phyloP scores from a whole-genome alignment of 2,797 vertebrate genomes.

The Chelon auratus region DNA sequence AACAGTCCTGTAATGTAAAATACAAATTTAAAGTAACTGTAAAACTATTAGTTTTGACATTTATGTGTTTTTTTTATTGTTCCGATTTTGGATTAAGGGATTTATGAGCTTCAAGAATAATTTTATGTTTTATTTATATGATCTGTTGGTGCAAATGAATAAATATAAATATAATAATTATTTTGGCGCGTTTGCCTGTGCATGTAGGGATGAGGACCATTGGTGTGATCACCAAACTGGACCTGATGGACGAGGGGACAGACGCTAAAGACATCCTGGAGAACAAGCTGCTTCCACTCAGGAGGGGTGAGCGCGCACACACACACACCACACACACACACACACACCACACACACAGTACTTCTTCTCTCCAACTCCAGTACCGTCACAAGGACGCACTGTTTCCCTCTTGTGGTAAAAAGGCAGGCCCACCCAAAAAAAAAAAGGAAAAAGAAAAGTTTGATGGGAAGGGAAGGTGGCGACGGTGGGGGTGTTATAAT shows the following conservation, averaged over 20 bases:
- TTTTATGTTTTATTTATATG: neutral
- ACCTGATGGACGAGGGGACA: slow-evolving; percentile 94
- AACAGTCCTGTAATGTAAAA: neutral
- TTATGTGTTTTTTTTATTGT: neutral
- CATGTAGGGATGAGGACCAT: slow-evolving; percentile 87
- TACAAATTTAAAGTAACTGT: neutral
- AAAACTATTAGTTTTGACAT: neutral
- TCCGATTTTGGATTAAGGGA: neutral
- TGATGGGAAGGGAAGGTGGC: neutral
- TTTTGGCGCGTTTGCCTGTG: neutral
- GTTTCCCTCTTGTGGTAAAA: slow-evolving; percentile 84
- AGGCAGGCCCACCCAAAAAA: slow-evolving; percentile 4
- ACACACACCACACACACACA: neutral
- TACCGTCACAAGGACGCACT: slow-evolving; percentile 34
- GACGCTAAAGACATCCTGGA: slow-evolving; percentile 82
- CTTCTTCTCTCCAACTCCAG: neutral
- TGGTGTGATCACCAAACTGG: slow-evolving; percentile 96
- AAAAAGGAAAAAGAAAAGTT: slow-evolving; percentile 4
- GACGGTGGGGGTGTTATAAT: slow-evolving; percentile 23
- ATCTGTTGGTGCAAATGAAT: neutral
- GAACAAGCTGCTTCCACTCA: slow-evolving; percentile 80
- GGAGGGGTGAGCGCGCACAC: slow-evolving; percentile 69
- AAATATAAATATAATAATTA: neutral
- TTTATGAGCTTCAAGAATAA: too few relatives aligned
- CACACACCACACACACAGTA: neutral